These are phyloP conservation scores for Brachystomella parvula DNA, from an alignment of 1,140 invertebrate species.

Conservation along the genomic window DNA sequence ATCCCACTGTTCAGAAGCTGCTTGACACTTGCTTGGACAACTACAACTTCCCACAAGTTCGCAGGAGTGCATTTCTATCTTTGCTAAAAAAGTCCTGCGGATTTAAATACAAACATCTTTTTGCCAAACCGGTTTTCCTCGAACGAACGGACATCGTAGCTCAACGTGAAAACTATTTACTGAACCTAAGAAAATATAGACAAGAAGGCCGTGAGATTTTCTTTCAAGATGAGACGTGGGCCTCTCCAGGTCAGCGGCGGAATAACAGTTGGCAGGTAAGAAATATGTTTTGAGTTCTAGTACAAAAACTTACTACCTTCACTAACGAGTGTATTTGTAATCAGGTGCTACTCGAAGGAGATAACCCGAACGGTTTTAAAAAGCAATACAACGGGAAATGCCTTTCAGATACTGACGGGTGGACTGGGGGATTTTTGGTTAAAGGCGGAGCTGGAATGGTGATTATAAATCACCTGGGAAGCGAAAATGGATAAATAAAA, in stretches of 20 bases:
- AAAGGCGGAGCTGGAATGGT: constrained; percentile 14
- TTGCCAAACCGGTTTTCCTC: constrained; percentile 16
- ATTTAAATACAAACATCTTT: constrained; percentile 13
- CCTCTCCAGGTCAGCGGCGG: not conserved
- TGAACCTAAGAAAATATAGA: not conserved
- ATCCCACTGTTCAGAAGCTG: constrained; percentile 14
- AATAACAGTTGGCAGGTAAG: not conserved
- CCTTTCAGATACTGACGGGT: not conserved
- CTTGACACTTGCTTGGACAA: not conserved
- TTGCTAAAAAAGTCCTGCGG: constrained; percentile 10
- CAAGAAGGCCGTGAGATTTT: constrained; percentile 3
- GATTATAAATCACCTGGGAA: constrained; percentile 20
- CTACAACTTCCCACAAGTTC: constrained; percentile 1
- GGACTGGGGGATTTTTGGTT: constrained; percentile 15
- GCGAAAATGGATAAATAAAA: constrained; percentile 14
- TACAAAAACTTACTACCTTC: not conserved
- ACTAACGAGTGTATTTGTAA: not conserved
- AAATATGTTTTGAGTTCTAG: not conserved
- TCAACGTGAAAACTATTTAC: constrained; percentile 19
- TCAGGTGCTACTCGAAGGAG: constrained; percentile 5
- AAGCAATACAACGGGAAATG: not conserved
- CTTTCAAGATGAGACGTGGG: constrained; percentile 22
- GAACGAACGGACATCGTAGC: constrained; percentile 17
- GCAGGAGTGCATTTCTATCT: not conserved
- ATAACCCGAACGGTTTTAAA: not conserved